Evolutionary conservation across 2,113 vertebrate species (phyloP).

Genomic region (Psilopogon haemacephalus): DNA sequence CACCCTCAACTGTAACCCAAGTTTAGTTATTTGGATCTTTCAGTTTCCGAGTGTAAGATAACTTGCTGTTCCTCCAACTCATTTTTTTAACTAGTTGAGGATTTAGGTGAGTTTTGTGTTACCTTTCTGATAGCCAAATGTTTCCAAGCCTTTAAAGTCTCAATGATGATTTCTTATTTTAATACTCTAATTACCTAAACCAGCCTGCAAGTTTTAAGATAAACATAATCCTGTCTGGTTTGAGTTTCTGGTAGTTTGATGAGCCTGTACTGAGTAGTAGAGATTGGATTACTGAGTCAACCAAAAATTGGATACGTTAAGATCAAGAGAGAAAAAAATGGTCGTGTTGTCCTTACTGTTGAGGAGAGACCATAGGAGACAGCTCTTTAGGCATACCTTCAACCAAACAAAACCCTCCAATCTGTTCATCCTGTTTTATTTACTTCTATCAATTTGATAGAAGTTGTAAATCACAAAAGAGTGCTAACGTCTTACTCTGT

Average conservation of each 20-base stretch:
- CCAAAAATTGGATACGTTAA: neutral
- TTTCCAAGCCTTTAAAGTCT: neutral
- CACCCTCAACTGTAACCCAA: neutral
- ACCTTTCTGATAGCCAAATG: neutral
- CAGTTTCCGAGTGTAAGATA: neutral
- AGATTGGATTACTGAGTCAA: neutral
- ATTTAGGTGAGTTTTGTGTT: neutral
- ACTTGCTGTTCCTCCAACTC: neutral
- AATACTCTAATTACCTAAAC: neutral
- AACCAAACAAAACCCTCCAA: accelerated
- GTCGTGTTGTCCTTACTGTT: neutral
- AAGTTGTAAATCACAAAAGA: neutral
- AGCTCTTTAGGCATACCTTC: neutral
- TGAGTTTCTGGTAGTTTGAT: neutral
- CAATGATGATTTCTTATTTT: neutral
- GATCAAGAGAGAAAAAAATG: neutral
- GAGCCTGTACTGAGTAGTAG: neutral
- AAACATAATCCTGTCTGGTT: neutral
- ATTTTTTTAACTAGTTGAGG: neutral
- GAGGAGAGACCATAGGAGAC: neutral
- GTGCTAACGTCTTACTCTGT: neutral
- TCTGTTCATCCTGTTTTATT: neutral
- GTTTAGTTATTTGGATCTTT: neutral
- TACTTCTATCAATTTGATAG: neutral
- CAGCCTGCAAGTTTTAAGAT: neutral